Evolutionary conservation across 2,797 vertebrate species (phyloP), one percentile per base, ranked within the genome.

Genomic region (Pelobates cultripes): DNA sequence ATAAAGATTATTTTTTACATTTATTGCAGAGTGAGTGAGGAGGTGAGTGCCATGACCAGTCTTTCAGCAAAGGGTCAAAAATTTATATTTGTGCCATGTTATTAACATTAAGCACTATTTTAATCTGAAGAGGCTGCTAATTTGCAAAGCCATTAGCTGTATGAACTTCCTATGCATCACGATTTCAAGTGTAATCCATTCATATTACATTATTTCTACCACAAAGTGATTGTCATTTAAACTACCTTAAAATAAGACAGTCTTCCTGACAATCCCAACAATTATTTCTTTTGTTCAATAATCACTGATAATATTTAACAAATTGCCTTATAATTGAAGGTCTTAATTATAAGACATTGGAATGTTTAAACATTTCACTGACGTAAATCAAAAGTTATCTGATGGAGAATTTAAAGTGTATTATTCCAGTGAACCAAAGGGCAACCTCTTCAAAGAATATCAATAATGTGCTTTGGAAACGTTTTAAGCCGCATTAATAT

Each of bases 201-300:
- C 28, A 53, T 44, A 77, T 77, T 67, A 68, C 13, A 51, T 51
- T n/a, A n/a, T 45, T 70, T 51, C 14, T 55, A n/a, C 13, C 7
- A 10, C 6, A n/a, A 55, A 55, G 14, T 69, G 75, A 77, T 77
- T 77, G 64, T 55, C 45, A 69, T 42, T 68, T 57, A 44, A 69
- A 68, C 17, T 43, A 42, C 63, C 47, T 43, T 77, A 70, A 12
- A 57, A 57, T 6, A 53, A 53, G 63, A 53, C 17, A 77, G 41
- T 44, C 63, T 67, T 67, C 63, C 64, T 43, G 75, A 77, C 66
- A 53, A 77, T 69, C 68, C 66, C 28, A 68, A 55, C 66, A 41
- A 43, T 68, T 78, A 70, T 78, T 78, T 43, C 66, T n/a, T 78
- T 60, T 70, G 28, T 69, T 28, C 40, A 69, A 64, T 77, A 77